Base-by-base conservation (phyloP, 2,888 invertebrate species). In the Azorinus chamasolen region DNA sequence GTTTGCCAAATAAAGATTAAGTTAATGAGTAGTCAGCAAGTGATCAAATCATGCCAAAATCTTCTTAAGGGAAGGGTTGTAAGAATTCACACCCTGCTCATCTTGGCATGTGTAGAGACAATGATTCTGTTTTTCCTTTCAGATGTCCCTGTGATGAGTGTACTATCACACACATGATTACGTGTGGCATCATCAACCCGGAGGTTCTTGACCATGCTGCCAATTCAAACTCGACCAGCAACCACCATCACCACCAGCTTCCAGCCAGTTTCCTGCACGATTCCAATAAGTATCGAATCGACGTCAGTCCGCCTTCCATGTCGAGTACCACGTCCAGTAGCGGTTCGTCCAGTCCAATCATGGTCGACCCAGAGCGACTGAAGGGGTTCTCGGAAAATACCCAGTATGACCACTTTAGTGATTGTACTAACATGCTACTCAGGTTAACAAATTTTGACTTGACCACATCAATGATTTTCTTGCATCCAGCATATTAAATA, bases 141-240 rank as follows among this genome's bases (percentile, higher is more conserved):
- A 93, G 93, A 68, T 93, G 93, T 85, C 91, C 93, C 1, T 93
- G 93, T 90, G 93, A 93, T 84, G 93, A 93, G 79, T 93, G 93
- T 84, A 91, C 91, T 37, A 91, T 93, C 53, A 90, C 91, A 8
- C 93, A 93, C 72, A 89, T 93, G 90, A 92, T 93, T 57, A 92
- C 93, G 4, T 93, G 93, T 87, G 93, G 93, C 37, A 89, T 93
- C 51, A 90, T 92, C 59, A 90, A 89, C 64, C 92, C 91, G 16
- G 92, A 92, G 39, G 89, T 89, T 46, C 83, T 89, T 48, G 86
- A 87, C 48, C 87, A 70, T 50, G 59, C 63, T n/a, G 62, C 66
- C 63, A 87, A 70, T 50, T 59, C 63, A 16, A 65, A 66, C 63
- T 51, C 69, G 3, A 82, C 81, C 20, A 58, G 69, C 45, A 59